A percentile compares a stretch with the other conserved stretches of the same genome.
Evolutionary conservation across 2,113 vertebrate species (phyloP).

Genomic region (Saiga tatarica): DNA sequence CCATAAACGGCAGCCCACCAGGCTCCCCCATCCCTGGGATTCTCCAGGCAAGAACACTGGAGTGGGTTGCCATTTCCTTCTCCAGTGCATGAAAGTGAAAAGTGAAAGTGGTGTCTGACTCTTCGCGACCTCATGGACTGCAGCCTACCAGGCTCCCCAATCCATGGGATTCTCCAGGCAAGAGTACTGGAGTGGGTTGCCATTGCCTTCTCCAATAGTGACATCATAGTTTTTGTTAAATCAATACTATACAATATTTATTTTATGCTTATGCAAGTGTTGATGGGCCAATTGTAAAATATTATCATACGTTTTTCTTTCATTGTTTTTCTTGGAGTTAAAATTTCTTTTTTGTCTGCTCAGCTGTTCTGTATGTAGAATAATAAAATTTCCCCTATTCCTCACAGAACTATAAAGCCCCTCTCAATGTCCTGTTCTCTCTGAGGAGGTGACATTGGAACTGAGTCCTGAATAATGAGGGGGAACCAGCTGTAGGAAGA

Average conservation of each 20-base stretch:
- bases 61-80: no score
- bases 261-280: neutral
- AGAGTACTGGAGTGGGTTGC: no score
- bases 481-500: neutral
- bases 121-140: accelerated
- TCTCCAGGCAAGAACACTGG: no score
- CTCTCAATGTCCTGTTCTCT: neutral
- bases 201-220: neutral
- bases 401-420: neutral
- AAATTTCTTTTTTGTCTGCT: neutral
- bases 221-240: neutral
- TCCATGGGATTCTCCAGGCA: no score
- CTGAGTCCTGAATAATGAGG: neutral
- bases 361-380: neutral
- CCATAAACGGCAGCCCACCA: no score
- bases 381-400: neutral
- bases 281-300: neutral
- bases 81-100: no score
- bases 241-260: neutral
- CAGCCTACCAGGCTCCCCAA: no score
- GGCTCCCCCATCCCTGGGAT: no score
- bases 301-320: neutral
- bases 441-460: neutral
- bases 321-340: neutral
- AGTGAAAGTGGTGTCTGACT: no score